Percentiles rank a stretch among this genome's conserved stretches.
Evolutionary conservation across 2,797 vertebrate genomes (phyloP).

Genomic region (Etheostoma nigrum): DNA sequence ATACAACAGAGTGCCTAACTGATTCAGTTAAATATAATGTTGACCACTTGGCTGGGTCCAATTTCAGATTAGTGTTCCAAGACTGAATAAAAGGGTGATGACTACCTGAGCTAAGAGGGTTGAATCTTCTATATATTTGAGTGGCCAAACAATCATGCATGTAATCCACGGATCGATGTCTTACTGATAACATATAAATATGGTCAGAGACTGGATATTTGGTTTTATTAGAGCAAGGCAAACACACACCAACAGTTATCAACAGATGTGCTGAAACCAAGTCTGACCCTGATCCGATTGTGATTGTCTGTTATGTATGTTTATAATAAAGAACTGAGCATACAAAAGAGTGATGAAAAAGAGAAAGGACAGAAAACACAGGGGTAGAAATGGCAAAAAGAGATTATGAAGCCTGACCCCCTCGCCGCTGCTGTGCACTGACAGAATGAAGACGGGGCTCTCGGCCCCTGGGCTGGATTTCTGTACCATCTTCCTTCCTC

Average conservation of each 20-base stretch:
- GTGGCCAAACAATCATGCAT: no score
- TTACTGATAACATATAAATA: neutral
- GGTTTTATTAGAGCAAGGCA: neutral
- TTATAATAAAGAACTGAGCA: neutral
- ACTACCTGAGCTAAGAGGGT: neutral
- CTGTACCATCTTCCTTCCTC: conserved; percentile 29
- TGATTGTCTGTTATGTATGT: conserved; percentile 14
- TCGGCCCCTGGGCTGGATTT: conserved; percentile 59
- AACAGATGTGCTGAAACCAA: neutral
- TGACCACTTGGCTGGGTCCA: neutral
- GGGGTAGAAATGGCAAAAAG: conserved; percentile 29
- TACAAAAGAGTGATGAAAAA: conserved; percentile 11
- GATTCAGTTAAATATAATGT: neutral
- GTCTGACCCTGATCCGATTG: neutral
- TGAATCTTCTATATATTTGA: no score
- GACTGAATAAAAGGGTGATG: neutral
- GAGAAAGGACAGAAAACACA: neutral
- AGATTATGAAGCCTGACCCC: conserved; percentile 11
- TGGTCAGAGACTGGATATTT: neutral
- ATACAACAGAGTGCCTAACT: neutral
- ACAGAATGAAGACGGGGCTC: conserved; percentile 67
- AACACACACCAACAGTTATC: conserved; percentile 4
- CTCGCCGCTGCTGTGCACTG: conserved; percentile 32
- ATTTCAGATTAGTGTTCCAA: neutral
- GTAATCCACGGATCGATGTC: conserved; percentile 11